These are phyloP conservation scores for Gracilinanus agilis DNA, from an alignment of 2,113 vertebrate genomes.

Conservation along the genomic window DNA sequence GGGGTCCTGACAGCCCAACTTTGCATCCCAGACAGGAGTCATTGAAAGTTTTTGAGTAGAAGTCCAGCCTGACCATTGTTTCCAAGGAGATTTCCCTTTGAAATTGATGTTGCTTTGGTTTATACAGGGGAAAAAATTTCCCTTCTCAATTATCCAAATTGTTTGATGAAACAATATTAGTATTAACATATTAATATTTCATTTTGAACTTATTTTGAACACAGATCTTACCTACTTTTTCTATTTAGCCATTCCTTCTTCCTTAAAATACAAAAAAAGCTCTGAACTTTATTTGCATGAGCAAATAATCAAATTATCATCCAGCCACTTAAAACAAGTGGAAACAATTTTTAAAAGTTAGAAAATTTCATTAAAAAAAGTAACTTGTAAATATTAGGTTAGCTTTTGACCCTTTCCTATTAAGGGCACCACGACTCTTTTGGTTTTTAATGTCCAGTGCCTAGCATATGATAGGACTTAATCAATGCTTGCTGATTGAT, in stretches of 20 bases:
- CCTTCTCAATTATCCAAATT: slow-evolving; percentile 38
- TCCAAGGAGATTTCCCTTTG: neutral
- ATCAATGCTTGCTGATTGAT: neutral
- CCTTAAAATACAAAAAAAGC: neutral
- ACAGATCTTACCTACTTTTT: neutral
- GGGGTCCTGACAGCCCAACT: neutral
- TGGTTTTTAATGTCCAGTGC: neutral
- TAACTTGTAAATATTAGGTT: neutral
- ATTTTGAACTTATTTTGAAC: slow-evolving; percentile 28
- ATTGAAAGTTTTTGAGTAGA: neutral
- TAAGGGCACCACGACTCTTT: neutral
- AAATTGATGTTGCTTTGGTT: neutral
- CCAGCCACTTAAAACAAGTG: slow-evolving; percentile 22
- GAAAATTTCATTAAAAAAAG: slow-evolving; percentile 35
- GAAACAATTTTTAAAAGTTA: neutral
- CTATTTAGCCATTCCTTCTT: neutral
- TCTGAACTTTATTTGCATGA: neutral
- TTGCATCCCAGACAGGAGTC: neutral
- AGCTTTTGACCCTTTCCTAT: neutral
- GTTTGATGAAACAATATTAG: slow-evolving; percentile 19
- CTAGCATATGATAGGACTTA: neutral
- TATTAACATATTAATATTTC: slow-evolving; percentile 5
- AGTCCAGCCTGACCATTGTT: neutral
- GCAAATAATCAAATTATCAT: slow-evolving; percentile 42
- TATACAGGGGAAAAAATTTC: slow-evolving; percentile 5